These are phyloP conservation scores for Candoia aspera DNA, from an alignment of 2,113 vertebrate genomes.

Conservation along the genomic window DNA sequence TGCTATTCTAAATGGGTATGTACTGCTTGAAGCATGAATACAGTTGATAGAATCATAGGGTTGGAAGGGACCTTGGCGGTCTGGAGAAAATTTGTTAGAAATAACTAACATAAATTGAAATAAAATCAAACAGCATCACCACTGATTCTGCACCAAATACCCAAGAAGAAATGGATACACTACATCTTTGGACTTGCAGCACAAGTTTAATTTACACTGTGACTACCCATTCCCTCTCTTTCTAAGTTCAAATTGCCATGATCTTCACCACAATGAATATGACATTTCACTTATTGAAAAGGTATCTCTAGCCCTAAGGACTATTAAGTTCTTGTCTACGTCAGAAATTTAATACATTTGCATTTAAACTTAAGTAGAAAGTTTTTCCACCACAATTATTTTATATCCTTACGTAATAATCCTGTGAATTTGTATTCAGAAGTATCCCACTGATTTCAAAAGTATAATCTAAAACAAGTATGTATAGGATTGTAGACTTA, in stretches of 20 bases:
- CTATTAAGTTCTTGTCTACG: neutral
- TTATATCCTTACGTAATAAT: neutral
- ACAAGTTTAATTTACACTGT: neutral
- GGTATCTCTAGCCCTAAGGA: neutral
- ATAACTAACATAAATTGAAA: neutral
- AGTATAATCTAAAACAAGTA: neutral
- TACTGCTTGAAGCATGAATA: neutral
- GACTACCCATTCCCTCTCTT: neutral
- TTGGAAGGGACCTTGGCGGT: too few relatives aligned
- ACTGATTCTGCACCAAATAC: neutral
- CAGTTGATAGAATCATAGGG: neutral
- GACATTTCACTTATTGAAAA: neutral
- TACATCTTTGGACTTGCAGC: neutral
- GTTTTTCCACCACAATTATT: neutral
- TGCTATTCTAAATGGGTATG: neutral
- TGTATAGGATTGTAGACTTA: neutral
- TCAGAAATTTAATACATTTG: neutral
- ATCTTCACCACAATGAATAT: neutral
- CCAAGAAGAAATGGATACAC: too few relatives aligned
- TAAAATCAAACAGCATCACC: neutral
- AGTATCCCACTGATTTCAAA: neutral
- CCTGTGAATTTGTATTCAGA: neutral
- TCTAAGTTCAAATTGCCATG: neutral
- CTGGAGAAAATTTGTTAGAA: neutral
- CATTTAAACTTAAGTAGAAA: too few relatives aligned